phyloP scores from a whole-genome alignment of 2,888 invertebrate genomes.

The Aspidiotus destructor region DNA sequence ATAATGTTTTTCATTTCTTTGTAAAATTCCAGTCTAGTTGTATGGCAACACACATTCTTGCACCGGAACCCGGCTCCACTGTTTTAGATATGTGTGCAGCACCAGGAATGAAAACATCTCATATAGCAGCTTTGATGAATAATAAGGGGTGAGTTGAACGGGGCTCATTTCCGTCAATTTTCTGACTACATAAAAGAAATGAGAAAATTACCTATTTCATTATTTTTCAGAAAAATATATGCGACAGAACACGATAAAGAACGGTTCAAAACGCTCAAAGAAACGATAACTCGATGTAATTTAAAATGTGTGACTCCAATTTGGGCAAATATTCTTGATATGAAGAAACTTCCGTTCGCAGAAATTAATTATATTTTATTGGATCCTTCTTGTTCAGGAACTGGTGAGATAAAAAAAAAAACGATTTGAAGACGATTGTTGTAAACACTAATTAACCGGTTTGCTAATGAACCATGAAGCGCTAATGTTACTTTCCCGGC shows the following conservation, averaged over 20 bases:
- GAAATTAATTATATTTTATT: constrained; percentile 72
- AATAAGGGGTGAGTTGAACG: constrained; percentile 53
- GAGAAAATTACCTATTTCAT: background rate
- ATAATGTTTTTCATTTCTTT: constrained; percentile 31
- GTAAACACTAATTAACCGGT: too few relatives aligned
- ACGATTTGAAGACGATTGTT: too few relatives aligned
- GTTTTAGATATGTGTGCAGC: constrained; percentile 95
- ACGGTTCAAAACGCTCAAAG: constrained; percentile 56
- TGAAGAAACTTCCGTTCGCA: constrained; percentile 43
- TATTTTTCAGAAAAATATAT: constrained; percentile 56
- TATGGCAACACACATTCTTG: constrained; percentile 68
- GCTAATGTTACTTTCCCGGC: too few relatives aligned
- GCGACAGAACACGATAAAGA: constrained; percentile 67
- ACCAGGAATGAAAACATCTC: constrained; percentile 93
- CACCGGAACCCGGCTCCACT: constrained; percentile 59
- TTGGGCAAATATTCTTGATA: constrained; percentile 6
- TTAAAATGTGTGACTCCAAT: constrained; percentile 48
- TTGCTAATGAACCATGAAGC: too few relatives aligned
- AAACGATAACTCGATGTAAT: constrained; percentile 54
- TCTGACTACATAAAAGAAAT: background rate
- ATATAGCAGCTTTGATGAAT: constrained; percentile 71
- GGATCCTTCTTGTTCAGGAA: constrained; percentile 94
- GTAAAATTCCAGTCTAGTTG: constrained; percentile 68
- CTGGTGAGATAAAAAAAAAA: constrained; percentile 49
- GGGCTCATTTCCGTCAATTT: background rate